Evolutionary conservation across 1,140 invertebrate species (phyloP).

Genomic region (Adoxophyes honmai): DNA sequence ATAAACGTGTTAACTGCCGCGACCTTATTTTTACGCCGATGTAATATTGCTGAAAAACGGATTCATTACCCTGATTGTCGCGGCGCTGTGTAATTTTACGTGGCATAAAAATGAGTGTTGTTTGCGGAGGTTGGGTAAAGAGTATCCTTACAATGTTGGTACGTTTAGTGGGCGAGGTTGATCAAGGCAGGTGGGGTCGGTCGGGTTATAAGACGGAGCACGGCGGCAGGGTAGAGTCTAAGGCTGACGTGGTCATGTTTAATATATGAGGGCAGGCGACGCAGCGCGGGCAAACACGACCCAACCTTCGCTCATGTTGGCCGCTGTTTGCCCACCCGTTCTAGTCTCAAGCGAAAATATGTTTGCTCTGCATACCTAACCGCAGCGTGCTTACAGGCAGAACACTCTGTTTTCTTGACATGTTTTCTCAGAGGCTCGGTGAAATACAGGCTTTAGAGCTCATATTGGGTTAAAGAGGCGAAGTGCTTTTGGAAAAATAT

Average conservation of each 20-base stretch:
- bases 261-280: conserved; percentile 74
- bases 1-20: conserved; percentile 75
- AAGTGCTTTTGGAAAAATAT: not conserved
- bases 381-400: conserved; percentile 42
- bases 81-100: not conserved
- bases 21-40: conserved; percentile 75
- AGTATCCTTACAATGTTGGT: no score
- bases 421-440: conserved; percentile 50
- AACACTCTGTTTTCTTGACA: conserved; percentile 57
- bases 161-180: not conserved
- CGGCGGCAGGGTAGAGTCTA: conserved; percentile 28
- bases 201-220: conserved; percentile 1
- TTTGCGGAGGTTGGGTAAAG: no score
- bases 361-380: conserved; percentile 70
- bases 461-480: not conserved
- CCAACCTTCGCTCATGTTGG: conserved; percentile 59
- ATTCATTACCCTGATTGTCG: conserved; percentile 57
- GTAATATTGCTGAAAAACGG: conserved; percentile 72
- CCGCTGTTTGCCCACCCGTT: conserved; percentile 65
- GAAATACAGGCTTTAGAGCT: conserved; percentile 26
- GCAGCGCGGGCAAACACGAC: conserved; percentile 63
- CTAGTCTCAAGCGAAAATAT: conserved; percentile 73
- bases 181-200: not conserved
- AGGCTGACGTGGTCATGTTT: conserved; percentile 67
- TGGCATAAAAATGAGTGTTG: conserved; percentile 22